These are phyloP conservation scores for Polia nebulosa DNA, from an alignment of 2,888 invertebrate genomes.

Conservation along the genomic window DNA sequence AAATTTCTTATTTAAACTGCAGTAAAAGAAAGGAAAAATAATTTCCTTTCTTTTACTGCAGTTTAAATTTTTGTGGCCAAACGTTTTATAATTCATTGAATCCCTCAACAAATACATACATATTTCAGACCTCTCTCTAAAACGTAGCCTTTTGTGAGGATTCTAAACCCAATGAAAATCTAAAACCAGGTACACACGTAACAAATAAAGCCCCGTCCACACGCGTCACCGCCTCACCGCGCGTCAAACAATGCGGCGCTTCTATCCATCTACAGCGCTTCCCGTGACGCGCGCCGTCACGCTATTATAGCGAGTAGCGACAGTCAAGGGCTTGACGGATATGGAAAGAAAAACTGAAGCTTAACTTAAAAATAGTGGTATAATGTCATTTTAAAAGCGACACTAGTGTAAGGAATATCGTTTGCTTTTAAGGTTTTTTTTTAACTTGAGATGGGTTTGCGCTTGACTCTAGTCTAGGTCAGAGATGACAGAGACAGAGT, in stretches of 20 bases:
- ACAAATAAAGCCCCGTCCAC: constrained; percentile 40
- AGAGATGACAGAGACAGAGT: too few relatives aligned
- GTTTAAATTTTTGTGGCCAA: neutral
- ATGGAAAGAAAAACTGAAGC: neutral
- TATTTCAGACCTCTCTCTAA: neutral
- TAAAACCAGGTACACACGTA: constrained; percentile 32
- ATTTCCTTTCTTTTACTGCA: too few relatives aligned
- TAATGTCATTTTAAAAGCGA: too few relatives aligned
- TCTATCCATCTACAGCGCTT: constrained; percentile 29
- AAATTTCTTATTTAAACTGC: too few relatives aligned
- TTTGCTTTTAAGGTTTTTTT: too few relatives aligned
- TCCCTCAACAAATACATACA: neutral
- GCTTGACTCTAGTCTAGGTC: too few relatives aligned
- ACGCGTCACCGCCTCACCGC: constrained; percentile 28
- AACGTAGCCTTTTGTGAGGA: neutral
- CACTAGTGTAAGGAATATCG: too few relatives aligned
- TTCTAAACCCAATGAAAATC: constrained; percentile 6
- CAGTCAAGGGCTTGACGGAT: constrained; percentile 15
- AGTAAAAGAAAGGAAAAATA: too few relatives aligned
- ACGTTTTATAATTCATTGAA: neutral
- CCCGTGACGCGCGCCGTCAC: constrained; percentile 25
- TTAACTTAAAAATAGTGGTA: neutral
- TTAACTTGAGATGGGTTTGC: too few relatives aligned
- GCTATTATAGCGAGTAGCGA: constrained; percentile 37
- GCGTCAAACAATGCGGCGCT: constrained; percentile 50